These are phyloP conservation scores for Metaphire vulgaris DNA, from an alignment of 1,140 invertebrate species.

Conservation along the genomic window DNA sequence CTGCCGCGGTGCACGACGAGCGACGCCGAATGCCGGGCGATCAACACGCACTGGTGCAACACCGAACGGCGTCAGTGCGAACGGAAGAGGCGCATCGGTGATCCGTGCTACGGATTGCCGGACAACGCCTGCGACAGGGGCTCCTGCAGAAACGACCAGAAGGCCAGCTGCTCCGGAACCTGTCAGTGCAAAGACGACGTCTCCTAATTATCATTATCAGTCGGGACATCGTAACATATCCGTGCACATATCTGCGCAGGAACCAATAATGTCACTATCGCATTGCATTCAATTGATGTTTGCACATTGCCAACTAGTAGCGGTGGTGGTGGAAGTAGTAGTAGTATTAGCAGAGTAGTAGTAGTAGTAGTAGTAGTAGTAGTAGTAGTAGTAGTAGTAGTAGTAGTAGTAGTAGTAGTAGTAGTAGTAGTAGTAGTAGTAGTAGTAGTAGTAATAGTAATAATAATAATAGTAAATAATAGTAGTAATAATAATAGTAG, in stretches of 20 bases:
- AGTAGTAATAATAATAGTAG: too few relatives aligned
- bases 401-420: conserved; percentile 18
- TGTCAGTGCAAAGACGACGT: not conserved
- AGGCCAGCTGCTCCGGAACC: not conserved
- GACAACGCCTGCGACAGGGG: conserved; percentile 18
- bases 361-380: conserved; percentile 18
- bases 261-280: too few relatives aligned
- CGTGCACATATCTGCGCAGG: too few relatives aligned
- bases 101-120: not conserved
- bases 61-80: not conserved
- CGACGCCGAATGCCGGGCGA: not conserved
- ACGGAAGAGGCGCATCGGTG: not conserved
- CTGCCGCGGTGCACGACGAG: not conserved
- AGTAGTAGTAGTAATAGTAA: conserved; percentile 9
- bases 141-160: not conserved
- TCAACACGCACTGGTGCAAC: not conserved
- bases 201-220: too few relatives aligned
- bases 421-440: conserved; percentile 16
- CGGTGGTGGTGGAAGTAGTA: too few relatives aligned
- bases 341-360: too few relatives aligned
- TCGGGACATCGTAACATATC: too few relatives aligned
- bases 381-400: conserved; percentile 21
- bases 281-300: too few relatives aligned
- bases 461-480: too few relatives aligned
- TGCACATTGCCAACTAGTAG: too few relatives aligned